A percentile compares a stretch with the other conserved stretches of the same genome.
Conservation (phyloP, 1,140 invertebrate species). For the Atta colombica region DNA sequence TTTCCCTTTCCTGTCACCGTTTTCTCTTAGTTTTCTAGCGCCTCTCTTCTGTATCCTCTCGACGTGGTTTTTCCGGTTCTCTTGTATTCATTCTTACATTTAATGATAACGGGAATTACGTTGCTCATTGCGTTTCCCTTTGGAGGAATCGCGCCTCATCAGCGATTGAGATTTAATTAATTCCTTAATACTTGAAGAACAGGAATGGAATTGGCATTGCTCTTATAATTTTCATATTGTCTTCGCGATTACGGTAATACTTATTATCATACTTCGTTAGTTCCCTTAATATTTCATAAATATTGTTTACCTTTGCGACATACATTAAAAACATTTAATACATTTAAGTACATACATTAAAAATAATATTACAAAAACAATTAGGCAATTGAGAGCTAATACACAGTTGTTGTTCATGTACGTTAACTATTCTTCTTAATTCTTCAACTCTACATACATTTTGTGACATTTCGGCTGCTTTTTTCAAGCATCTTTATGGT, state of each 20-base stretch:
- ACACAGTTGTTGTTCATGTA: no score
- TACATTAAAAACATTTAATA: no score
- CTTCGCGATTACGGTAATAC: background rate
- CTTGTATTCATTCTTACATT: slow-evolving; percentile 58
- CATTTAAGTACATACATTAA: background rate
- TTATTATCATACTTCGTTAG: background rate
- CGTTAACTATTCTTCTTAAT: no score
- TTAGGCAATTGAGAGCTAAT: no score
- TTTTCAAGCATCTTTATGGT: no score
- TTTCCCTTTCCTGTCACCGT: slow-evolving; percentile 41
- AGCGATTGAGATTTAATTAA: slow-evolving; percentile 55
- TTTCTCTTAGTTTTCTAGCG: background rate
- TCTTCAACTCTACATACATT: no score
- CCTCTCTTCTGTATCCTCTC: background rate
- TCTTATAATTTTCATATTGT: slow-evolving; percentile 20
- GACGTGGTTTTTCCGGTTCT: slow-evolving; percentile 43
- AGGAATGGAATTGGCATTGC: slow-evolving; percentile 24
- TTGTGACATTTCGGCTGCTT: no score
- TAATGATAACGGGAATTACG: slow-evolving; percentile 55
- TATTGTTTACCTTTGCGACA: background rate
- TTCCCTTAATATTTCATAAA: background rate
- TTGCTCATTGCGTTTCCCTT: slow-evolving; percentile 24
- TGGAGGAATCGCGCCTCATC: background rate
- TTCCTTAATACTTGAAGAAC: slow-evolving; percentile 21
- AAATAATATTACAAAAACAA: no score